Evolutionary conservation across 2,888 invertebrate species (phyloP).

Genomic region (Epinotia ramella): DNA sequence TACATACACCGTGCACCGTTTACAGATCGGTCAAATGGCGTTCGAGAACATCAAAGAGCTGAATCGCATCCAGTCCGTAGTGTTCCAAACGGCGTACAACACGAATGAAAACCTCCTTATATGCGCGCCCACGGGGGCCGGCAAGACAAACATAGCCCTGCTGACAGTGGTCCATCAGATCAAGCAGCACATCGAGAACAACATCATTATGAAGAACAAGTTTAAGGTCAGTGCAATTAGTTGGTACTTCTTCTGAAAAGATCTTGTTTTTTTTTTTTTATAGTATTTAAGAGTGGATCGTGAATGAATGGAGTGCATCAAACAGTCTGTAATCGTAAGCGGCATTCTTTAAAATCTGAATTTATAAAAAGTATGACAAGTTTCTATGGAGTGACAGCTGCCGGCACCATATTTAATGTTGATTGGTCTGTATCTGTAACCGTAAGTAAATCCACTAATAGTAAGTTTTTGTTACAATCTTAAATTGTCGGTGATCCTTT

Average conservation of each 20-base stretch:
- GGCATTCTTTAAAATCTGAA: no score
- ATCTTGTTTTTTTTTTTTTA: no score
- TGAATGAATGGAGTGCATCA: no score
- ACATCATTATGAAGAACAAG: slow-evolving; percentile 93
- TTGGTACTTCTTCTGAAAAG: background rate
- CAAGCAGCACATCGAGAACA: slow-evolving; percentile 92
- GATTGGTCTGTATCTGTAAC: no score
- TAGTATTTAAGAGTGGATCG: no score
- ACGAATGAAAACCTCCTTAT: slow-evolving; percentile 98
- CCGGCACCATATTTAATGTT: no score
- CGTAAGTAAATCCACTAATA: no score
- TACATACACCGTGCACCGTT: background rate
- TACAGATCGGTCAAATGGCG: slow-evolving; percentile 93
- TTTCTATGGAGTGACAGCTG: no score
- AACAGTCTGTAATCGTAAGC: no score
- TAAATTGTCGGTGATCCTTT: no score
- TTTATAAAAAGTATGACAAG: no score
- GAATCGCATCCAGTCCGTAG: slow-evolving; percentile 98
- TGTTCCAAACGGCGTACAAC: slow-evolving; percentile 97
- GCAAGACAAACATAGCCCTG: slow-evolving; percentile 99
- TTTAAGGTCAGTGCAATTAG: slow-evolving; percentile 90
- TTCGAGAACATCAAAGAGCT: slow-evolving; percentile 94
- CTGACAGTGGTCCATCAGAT: slow-evolving; percentile 96
- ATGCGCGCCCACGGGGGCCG: slow-evolving; percentile 99
- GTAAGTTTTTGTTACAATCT: no score